phyloP scores from a whole-genome alignment of 37 sponge, comb jelly and placozoan species.

The Beroe ovata region DNA sequence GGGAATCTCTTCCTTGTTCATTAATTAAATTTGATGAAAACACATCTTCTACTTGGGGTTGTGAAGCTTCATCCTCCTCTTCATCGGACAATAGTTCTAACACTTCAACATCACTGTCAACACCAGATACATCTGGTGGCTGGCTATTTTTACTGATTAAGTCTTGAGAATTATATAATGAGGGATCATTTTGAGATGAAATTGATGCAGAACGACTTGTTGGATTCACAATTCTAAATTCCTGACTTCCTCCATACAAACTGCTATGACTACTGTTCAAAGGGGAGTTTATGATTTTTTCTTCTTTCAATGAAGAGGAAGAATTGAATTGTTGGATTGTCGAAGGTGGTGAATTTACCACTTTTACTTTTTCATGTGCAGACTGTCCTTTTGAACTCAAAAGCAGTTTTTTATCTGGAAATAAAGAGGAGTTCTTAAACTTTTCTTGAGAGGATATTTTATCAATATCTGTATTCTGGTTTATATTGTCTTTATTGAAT shows the following conservation, averaged over 20 bases:
- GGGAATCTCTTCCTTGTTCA: background rate
- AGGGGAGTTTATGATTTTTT: conserved; percentile 21
- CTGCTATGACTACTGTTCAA: background rate
- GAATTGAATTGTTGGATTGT: background rate
- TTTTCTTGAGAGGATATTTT: conserved; percentile 4
- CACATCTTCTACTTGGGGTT: background rate
- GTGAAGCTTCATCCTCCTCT: background rate
- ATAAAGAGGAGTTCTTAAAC: conserved; percentile 9
- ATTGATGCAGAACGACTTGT: conserved; percentile 41
- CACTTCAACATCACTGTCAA: conserved; percentile 38
- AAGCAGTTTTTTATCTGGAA: conserved; percentile 15
- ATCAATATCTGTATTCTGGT: conserved; percentile 10
- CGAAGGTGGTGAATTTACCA: conserved; percentile 21
- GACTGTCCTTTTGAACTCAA: background rate
- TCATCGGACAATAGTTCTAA: conserved; percentile 20
- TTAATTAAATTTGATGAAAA: background rate
- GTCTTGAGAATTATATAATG: conserved; percentile 3
- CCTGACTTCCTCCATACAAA: background rate
- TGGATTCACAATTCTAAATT: conserved; percentile 50
- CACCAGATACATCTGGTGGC: background rate
- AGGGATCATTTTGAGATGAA: background rate
- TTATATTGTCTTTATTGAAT: conserved; percentile 26
- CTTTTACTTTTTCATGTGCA: background rate
- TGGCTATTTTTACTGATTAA: background rate
- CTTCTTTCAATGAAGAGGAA: background rate